These are phyloP conservation scores for Caiman crocodilus DNA, from an alignment of 2,797 vertebrate genomes.

Conservation along the genomic window DNA sequence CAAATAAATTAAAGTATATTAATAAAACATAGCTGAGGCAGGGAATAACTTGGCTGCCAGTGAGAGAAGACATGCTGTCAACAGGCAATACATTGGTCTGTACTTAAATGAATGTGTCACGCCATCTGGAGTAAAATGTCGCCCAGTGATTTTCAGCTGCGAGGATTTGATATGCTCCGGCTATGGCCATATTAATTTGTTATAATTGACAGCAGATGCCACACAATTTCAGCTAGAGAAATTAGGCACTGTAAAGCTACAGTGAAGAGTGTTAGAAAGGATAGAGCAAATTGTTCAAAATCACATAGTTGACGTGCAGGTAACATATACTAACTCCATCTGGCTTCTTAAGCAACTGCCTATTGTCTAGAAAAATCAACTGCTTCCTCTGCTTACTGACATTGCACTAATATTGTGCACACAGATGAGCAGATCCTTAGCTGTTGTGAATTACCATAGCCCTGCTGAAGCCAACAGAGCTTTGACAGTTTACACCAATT, in stretches of 20 bases:
- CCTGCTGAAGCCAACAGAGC: background rate
- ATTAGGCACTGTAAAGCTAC: background rate
- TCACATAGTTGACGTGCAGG: background rate
- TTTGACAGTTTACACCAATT: background rate
- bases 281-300: background rate
- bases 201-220: background rate
- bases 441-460: background rate
- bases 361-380: background rate
- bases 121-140: background rate
- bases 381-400: background rate
- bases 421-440: background rate
- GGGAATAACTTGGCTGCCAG: constrained; percentile 27
- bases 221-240: background rate
- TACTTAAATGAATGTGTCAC: background rate
- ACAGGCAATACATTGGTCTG: background rate
- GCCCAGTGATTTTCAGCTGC: background rate
- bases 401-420: background rate
- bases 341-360: background rate
- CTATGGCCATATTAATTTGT: background rate
- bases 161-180: constrained; percentile 4
- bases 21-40: background rate
- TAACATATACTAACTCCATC: background rate
- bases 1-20: constrained; percentile 18
- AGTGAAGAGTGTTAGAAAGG: background rate
- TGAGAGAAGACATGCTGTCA: background rate